A percentile compares a stretch with the other conserved stretches of the same genome.
Conservation (phyloP, 2,113 vertebrate genomes). For the Dasyprocta punctata region DNA sequence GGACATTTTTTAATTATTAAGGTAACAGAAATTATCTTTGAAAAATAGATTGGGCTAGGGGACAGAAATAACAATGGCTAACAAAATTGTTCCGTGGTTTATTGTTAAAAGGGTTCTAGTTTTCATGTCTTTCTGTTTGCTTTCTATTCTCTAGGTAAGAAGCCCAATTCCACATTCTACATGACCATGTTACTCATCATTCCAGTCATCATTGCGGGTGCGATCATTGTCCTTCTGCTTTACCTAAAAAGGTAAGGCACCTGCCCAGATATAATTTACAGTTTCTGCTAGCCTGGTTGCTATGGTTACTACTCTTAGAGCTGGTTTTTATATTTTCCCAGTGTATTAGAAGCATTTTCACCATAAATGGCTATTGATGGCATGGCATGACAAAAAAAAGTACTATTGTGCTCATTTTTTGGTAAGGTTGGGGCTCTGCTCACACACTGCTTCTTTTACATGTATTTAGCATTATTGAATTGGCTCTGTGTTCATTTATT, state of each 20-base stretch:
- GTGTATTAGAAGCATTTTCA: slow-evolving; percentile 8
- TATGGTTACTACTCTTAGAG: neutral
- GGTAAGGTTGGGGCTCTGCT: neutral
- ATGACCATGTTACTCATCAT: slow-evolving; percentile 68
- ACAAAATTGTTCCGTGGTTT: neutral
- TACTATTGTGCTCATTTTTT: neutral
- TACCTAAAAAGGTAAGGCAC: slow-evolving; percentile 79
- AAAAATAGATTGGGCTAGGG: slow-evolving; percentile 16
- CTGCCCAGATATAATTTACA: neutral
- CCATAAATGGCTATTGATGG: neutral
- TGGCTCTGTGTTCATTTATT: neutral
- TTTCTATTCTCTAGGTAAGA: slow-evolving; percentile 61
- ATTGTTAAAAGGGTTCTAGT: slow-evolving; percentile 10
- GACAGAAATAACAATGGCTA: neutral
- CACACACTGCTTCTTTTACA: neutral
- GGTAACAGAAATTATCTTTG: neutral
- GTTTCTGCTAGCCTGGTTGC: neutral
- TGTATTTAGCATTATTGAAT: neutral
- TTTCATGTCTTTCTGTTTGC: slow-evolving; percentile 32
- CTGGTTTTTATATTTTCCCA: neutral
- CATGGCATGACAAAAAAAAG: neutral
- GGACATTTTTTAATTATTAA: neutral
- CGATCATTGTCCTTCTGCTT: slow-evolving; percentile 73
- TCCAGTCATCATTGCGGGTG: slow-evolving; percentile 61
- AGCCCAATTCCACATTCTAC: slow-evolving; percentile 63